phyloP scores from a whole-genome alignment of 2,113 vertebrate species.

The Myotis brandtii region DNA sequence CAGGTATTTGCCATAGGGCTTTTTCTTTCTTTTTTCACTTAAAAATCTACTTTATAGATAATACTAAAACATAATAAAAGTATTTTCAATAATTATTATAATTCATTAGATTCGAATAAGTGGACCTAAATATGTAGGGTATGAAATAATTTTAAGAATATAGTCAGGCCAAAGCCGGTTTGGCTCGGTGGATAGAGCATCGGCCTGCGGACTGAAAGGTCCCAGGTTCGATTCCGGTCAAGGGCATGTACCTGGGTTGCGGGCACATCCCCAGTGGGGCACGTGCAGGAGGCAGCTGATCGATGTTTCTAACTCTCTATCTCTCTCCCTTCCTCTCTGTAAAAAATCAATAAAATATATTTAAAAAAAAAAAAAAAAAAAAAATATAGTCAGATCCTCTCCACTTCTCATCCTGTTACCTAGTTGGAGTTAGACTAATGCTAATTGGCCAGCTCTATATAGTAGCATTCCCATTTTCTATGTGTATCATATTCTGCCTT shows the following conservation, averaged over 20 bases:
- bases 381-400: not conserved
- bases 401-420: not conserved
- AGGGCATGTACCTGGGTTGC: too few relatives aligned
- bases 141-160: slow-evolving; percentile 32
- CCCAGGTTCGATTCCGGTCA: too few relatives aligned
- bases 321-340: too few relatives aligned
- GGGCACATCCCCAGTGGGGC: too few relatives aligned
- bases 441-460: not conserved
- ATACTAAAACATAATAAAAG: not conserved
- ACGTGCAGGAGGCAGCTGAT: too few relatives aligned
- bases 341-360: too few relatives aligned
- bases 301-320: too few relatives aligned
- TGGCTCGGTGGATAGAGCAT: too few relatives aligned
- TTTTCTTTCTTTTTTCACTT: not conserved
- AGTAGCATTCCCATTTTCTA: not conserved
- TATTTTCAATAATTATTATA: not conserved
- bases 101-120: slow-evolving; percentile 10
- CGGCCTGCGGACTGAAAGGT: too few relatives aligned
- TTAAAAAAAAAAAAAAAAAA: too few relatives aligned
- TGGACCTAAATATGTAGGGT: not conserved
- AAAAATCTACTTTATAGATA: not conserved
- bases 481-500: not conserved
- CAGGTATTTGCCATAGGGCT: not conserved
- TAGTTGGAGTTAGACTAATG: not conserved
- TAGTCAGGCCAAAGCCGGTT: too few relatives aligned